Conservation (phyloP, 2,888 invertebrate species). For the Apocheima hispidaria region DNA sequence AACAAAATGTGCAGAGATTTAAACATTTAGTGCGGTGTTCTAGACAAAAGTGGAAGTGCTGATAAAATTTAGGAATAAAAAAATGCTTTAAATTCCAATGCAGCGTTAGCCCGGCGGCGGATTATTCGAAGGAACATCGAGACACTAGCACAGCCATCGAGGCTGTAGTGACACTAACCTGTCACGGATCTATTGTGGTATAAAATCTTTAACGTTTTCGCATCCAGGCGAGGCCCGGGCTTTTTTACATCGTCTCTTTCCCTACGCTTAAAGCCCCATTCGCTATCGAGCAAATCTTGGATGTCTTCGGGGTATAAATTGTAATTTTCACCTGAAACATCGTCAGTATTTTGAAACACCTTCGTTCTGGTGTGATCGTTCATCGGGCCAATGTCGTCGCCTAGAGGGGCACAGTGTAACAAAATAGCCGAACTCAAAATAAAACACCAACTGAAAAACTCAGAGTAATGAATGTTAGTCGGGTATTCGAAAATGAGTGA, state of each 20-base stretch:
- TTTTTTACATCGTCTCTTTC: constrained; percentile 97
- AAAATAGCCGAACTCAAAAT: constrained; percentile 58
- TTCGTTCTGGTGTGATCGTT: constrained; percentile 58
- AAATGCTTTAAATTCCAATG: constrained; percentile 54
- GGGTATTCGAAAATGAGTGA: constrained; percentile 61
- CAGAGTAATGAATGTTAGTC: constrained; percentile 55
- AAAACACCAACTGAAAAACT: constrained; percentile 59
- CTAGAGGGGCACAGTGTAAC: constrained; percentile 58
- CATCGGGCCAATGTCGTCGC: constrained; percentile 53
- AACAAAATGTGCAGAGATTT: constrained; percentile 70
- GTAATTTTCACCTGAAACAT: constrained; percentile 85
- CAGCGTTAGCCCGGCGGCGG: constrained; percentile 55
- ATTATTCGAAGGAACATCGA: constrained; percentile 71
- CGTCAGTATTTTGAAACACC: constrained; percentile 72
- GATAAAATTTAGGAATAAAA: constrained; percentile 60
- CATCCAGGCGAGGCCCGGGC: constrained; percentile 94
- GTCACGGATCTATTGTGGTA: constrained; percentile 83
- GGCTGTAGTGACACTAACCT: constrained; percentile 84
- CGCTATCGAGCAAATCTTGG: constrained; percentile 87
- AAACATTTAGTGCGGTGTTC: constrained; percentile 79
- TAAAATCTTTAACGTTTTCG: constrained; percentile 86
- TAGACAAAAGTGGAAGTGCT: constrained; percentile 76
- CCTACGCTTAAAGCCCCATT: constrained; percentile 93
- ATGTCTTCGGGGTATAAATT: constrained; percentile 83
- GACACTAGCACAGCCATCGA: constrained; percentile 68